Conservation (phyloP, 37 sponge, comb jelly and placozoan genomes). For the Eunapius fragilis region DNA sequence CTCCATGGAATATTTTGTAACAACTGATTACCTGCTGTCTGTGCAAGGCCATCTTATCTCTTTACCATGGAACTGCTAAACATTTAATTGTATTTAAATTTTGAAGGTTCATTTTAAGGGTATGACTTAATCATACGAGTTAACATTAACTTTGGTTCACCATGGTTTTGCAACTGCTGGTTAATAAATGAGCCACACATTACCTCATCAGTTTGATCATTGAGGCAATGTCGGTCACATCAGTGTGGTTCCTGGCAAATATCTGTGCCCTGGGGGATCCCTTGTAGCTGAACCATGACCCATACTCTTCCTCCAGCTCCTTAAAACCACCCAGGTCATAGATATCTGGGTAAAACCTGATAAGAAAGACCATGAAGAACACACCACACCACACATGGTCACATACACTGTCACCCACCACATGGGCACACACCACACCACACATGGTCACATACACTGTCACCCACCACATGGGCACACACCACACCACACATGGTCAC, state of each 20-base stretch:
- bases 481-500: background rate
- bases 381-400: no score
- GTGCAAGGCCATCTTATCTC: no score
- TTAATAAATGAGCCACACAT: background rate
- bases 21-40: no score
- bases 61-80: no score
- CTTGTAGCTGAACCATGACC: slow-evolving; percentile 83
- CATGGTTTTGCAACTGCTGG: no score
- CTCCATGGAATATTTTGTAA: no score
- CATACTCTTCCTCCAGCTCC: slow-evolving; percentile 76
- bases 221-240: slow-evolving; percentile 75
- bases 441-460: no score
- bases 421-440: background rate
- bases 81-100: no score
- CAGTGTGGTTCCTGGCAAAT: slow-evolving; percentile 79
- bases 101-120: no score
- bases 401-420: background rate
- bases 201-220: slow-evolving; percentile 90
- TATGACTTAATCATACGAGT: no score
- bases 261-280: slow-evolving; percentile 85
- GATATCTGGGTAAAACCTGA: slow-evolving; percentile 73
- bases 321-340: slow-evolving; percentile 77
- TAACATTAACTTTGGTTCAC: no score
- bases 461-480: background rate
- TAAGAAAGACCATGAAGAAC: background rate